A percentile compares a stretch with the other conserved stretches of the same genome.
phyloP scores from a whole-genome alignment of 2,797 vertebrate genomes.

The Florisuga fusca region DNA sequence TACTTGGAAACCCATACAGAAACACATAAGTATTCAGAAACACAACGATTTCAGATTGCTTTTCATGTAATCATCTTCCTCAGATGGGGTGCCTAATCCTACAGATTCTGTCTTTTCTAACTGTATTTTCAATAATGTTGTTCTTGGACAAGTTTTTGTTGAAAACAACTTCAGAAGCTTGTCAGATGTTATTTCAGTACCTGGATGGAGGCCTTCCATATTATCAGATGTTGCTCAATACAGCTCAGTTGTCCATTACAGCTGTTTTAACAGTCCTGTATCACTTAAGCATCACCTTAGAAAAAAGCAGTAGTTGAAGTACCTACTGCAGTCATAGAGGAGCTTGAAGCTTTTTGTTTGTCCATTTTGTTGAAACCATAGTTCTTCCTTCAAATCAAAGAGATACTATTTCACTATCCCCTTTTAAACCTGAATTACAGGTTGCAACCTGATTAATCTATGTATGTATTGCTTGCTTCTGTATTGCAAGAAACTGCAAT shows the following conservation, averaged over 20 bases:
- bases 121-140: not conserved
- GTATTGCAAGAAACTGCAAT: not conserved
- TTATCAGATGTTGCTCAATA: not conserved
- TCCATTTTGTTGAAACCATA: not conserved
- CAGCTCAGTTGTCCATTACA: not conserved
- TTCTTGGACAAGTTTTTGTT: not conserved
- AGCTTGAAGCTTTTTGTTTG: not conserved
- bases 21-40: not conserved
- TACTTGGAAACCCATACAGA: not conserved
- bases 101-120: not conserved
- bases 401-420: not conserved
- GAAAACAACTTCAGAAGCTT: not conserved
- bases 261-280: not conserved
- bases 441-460: not conserved
- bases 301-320: not conserved
- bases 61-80: not conserved
- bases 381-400: not conserved
- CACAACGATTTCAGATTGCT: not conserved
- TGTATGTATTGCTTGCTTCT: not conserved
- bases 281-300: not conserved
- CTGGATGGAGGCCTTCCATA: not conserved
- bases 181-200: not conserved
- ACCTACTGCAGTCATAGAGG: not conserved
- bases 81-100: not conserved
- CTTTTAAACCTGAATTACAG: not conserved